A percentile compares a stretch with the other conserved stretches of the same genome.
These are phyloP conservation scores for Seladonia tumulorum DNA, from an alignment of 2,888 invertebrate species.

Conservation along the genomic window DNA sequence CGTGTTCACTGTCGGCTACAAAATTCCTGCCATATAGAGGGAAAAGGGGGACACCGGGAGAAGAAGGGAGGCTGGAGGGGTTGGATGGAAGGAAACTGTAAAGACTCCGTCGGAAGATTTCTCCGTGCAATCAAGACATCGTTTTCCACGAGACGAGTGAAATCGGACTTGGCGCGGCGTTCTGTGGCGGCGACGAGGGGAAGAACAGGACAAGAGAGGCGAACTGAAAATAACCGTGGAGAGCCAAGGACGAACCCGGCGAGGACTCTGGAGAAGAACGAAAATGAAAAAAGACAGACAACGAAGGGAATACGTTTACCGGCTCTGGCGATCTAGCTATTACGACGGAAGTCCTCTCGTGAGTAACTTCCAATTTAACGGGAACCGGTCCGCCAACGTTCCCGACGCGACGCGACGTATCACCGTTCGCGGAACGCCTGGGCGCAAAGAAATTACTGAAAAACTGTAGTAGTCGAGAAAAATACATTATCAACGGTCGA, in stretches of 20 bases:
- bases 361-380: conserved; percentile 59
- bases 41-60: background rate
- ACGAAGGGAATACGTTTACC: conserved; percentile 63
- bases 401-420: background rate
- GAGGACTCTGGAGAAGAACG: background rate
- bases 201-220: conserved; percentile 39
- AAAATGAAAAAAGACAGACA: conserved; percentile 24
- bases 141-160: conserved; percentile 72
- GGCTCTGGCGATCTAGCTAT: conserved; percentile 35
- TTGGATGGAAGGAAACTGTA: conserved; percentile 49
- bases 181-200: conserved; percentile 54
- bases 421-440: conserved; percentile 31
- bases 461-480: conserved; percentile 21
- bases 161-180: conserved; percentile 67
- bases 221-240: conserved; percentile 39
- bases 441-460: conserved; percentile 42
- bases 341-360: conserved; percentile 43
- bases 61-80: conserved; percentile 5
- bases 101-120: conserved; percentile 64
- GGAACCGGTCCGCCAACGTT: background rate
- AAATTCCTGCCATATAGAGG: conserved; percentile 47
- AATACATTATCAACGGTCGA: conserved; percentile 36
- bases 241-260: conserved; percentile 17
- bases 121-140: conserved; percentile 72
- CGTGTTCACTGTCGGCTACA: conserved; percentile 56